Evolutionary conservation across 2,888 invertebrate species (phyloP).

Genomic region (Anthophora plumipes): DNA sequence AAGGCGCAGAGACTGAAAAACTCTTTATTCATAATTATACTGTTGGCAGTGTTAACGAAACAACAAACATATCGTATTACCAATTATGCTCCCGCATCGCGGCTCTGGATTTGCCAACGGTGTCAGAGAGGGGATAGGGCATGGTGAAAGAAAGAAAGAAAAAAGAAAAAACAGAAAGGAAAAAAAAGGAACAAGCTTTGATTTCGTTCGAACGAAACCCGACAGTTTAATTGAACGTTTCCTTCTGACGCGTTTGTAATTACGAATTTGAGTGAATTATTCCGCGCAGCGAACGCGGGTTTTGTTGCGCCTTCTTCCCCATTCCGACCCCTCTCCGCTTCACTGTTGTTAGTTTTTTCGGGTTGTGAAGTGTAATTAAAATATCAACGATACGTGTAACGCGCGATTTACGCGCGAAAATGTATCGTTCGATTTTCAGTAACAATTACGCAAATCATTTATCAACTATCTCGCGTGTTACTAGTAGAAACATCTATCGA

Average conservation of each 20-base stretch:
- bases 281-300: conserved; percentile 21
- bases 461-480: too few species aligned
- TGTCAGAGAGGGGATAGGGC: background rate
- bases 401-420: background rate
- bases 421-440: background rate
- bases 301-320: conserved; percentile 12
- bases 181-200: conserved; percentile 52
- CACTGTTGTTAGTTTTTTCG: background rate
- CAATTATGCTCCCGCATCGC: conserved; percentile 64
- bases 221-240: conserved; percentile 67
- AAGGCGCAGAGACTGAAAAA: conserved; percentile 44
- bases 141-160: background rate
- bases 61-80: conserved; percentile 70
- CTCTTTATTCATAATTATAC: conserved; percentile 72
- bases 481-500: too few species aligned
- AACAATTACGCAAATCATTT: too few species aligned
- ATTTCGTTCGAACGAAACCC: conserved; percentile 63
- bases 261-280: conserved; percentile 49
- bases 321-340: background rate
- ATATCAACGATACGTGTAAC: conserved; percentile 26
- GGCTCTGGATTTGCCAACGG: conserved; percentile 45
- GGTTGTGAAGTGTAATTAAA: conserved; percentile 8
- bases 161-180: background rate
- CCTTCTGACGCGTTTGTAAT: conserved; percentile 61
- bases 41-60: conserved; percentile 63